Base-by-base conservation (phyloP, 2,797 vertebrate genomes). In the Gymnodraco acuticeps region DNA sequence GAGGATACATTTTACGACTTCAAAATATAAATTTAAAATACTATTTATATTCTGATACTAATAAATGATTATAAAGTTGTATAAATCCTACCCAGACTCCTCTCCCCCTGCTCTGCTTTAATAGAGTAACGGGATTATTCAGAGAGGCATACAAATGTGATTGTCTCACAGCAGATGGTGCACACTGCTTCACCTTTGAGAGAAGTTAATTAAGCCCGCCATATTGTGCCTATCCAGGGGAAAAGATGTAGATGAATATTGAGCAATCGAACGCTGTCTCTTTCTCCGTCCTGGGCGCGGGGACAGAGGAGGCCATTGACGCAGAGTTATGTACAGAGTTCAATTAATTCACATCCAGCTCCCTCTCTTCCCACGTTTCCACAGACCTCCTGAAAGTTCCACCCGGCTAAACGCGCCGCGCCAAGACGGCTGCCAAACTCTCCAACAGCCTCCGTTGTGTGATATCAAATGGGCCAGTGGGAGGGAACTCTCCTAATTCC, bases 81-180 rank as follows among this genome's bases (percentile, higher is more conserved):
- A 69, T 81, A 84, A 92, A 93, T 95, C 95, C 84, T 79, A 80
- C 77, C 46, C 74, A 68, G 72, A 77, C 84, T 73, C 43, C 75
- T 88, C 75, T 85, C 82, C 89, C 56, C 45, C 70, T 75, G 83
- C 84, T 87, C 61, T 83, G 79, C 84, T 80, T 89, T 88, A 91
- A 92, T 95, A 94, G 94, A 96, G 95, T 96, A 96, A 97, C 95
- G 91, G 97, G 98, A 99, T 99, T 98, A 98, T 97, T 97, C 96
- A 94, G 95, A 95, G 95, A 96, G 95, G 96, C 96, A 97, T 95
- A 97, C 96, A 96, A 96, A 97, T 96, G 95, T 96, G 96, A 98
- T 98, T 98, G 97, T 98, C 96, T 97, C 96, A 95, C 96, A 96
- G 96, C 98, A 99, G 98, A 99, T 99, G 98, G 98, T 97, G 97